Percentiles rank a stretch among this genome's conserved stretches.
These are phyloP conservation scores for Lathamus discolor DNA, from an alignment of 2,113 vertebrate genomes.

Conservation along the genomic window DNA sequence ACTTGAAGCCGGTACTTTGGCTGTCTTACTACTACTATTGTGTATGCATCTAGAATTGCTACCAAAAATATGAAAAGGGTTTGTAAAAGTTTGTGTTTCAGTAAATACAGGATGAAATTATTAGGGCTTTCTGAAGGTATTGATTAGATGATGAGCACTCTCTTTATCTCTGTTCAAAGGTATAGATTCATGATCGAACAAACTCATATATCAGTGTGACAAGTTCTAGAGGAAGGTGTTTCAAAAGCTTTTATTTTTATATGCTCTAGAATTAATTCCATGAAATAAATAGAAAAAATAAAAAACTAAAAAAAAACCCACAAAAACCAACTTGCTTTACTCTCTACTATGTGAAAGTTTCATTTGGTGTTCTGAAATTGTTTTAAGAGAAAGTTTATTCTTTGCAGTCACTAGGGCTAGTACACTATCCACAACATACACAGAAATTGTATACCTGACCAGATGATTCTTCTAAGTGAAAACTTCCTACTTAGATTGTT, in stretches of 20 bases:
- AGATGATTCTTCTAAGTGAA: neutral
- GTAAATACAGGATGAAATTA: neutral
- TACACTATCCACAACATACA: accelerated
- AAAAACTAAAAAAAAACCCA: accelerated
- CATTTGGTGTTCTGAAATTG: neutral
- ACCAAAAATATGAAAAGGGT: neutral
- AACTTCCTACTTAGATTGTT: neutral
- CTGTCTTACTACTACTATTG: neutral
- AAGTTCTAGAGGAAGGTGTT: neutral
- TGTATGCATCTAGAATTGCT: neutral
- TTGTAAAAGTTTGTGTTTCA: neutral
- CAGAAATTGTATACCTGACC: neutral
- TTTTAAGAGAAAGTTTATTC: neutral
- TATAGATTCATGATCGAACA: accelerated
- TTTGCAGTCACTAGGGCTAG: neutral
- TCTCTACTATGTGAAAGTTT: neutral
- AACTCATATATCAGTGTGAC: neutral
- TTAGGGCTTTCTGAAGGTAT: neutral
- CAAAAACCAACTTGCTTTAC: neutral
- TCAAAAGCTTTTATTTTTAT: neutral
- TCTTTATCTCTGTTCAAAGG: neutral
- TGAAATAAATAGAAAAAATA: neutral
- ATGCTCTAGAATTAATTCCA: neutral
- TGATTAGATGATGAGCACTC: neutral
- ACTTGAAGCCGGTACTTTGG: neutral